phyloP scores from a whole-genome alignment of 2,888 invertebrate species.

The Limnephilus lunatus region DNA sequence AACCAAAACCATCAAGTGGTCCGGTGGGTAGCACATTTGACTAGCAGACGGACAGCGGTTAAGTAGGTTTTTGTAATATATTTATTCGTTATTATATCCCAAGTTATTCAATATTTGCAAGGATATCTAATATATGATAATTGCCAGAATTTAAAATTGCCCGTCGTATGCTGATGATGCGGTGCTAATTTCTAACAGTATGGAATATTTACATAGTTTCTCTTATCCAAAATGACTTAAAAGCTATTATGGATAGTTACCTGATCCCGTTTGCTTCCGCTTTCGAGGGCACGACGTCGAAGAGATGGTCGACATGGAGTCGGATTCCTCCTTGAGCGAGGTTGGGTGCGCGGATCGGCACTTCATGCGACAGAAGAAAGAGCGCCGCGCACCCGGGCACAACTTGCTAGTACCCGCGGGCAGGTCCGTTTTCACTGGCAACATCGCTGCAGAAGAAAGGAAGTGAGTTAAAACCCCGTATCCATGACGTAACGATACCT shows the following conservation, averaged over 20 bases:
- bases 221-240: too few species aligned
- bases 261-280: slow-evolving; percentile 80
- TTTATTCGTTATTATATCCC: too few species aligned
- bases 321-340: slow-evolving; percentile 86
- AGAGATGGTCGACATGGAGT: slow-evolving; percentile 69
- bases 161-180: background rate
- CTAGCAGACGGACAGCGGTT: too few species aligned
- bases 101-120: too few species aligned
- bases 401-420: slow-evolving; percentile 86
- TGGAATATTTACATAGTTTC: background rate
- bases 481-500: too few species aligned
- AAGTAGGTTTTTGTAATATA: too few species aligned
- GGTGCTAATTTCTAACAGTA: too few species aligned
- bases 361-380: slow-evolving; percentile 97
- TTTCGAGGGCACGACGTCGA: slow-evolving; percentile 75
- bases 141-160: background rate
- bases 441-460: slow-evolving; percentile 83
- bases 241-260: slow-evolving; percentile 68
- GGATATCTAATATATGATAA: too few species aligned
- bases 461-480: background rate
- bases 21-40: too few species aligned
- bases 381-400: slow-evolving; percentile 92
- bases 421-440: slow-evolving; percentile 92
- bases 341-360: slow-evolving; percentile 79
- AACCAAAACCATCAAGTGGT: too few species aligned